A percentile compares a stretch with the other conserved stretches of the same genome.
Conservation (phyloP, 1,140 invertebrate species). For the Plutomurus gul region DNA sequence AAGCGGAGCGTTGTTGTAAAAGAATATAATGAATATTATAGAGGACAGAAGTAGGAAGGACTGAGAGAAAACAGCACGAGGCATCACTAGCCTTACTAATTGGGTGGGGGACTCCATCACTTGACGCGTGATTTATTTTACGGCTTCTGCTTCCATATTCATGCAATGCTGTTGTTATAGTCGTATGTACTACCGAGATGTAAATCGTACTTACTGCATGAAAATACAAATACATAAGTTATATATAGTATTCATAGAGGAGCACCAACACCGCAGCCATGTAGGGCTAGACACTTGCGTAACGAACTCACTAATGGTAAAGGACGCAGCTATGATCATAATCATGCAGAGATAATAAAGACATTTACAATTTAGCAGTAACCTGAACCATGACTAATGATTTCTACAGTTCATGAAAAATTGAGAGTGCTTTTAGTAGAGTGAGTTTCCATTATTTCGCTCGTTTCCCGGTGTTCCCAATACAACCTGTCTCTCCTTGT, state of each 20-base stretch:
- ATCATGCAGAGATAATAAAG: slow-evolving; percentile 24
- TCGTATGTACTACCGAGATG: no score
- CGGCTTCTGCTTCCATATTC: slow-evolving; percentile 29
- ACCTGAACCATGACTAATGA: slow-evolving; percentile 26
- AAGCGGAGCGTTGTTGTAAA: no score
- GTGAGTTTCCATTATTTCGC: slow-evolving; percentile 13
- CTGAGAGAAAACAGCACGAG: neutral
- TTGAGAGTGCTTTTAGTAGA: neutral
- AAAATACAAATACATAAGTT: no score
- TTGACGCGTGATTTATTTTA: slow-evolving; percentile 43
- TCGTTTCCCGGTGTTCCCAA: no score
- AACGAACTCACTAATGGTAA: no score
- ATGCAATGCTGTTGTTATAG: neutral
- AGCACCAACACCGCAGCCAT: no score
- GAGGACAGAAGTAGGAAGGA: no score
- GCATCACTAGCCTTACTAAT: slow-evolving; percentile 28
- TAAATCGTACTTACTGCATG: no score
- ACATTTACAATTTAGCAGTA: slow-evolving; percentile 28
- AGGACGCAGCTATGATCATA: neutral
- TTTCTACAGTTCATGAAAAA: slow-evolving; percentile 25
- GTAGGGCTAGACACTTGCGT: no score
- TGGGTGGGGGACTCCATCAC: slow-evolving; percentile 33
- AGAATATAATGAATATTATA: no score
- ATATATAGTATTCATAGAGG: no score
- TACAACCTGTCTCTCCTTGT: no score